These are phyloP conservation scores for Sterna hirundo DNA, from an alignment of 2,113 vertebrate species.

Conservation along the genomic window DNA sequence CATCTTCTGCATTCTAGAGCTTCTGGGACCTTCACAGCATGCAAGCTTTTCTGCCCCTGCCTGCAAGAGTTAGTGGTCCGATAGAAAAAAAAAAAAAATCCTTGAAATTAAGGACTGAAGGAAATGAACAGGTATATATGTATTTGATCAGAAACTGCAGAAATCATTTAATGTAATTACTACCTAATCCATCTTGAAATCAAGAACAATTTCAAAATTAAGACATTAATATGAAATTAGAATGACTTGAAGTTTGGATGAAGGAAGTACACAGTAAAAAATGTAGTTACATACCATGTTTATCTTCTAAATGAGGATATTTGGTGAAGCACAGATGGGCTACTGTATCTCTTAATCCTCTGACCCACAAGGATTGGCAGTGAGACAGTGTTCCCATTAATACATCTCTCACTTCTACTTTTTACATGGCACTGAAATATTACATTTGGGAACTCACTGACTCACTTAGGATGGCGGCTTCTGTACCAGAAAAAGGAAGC, in stretches of 20 bases:
- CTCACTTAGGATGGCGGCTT: background rate
- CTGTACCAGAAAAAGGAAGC: conserved; percentile 8
- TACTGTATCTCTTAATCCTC: conserved; percentile 9
- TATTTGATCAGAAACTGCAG: background rate
- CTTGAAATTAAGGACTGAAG: background rate
- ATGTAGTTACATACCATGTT: background rate
- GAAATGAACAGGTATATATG: background rate
- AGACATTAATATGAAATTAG: background rate
- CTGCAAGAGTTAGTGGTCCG: background rate
- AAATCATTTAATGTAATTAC: conserved; percentile 27
- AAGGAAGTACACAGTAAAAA: background rate
- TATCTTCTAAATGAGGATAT: conserved; percentile 8
- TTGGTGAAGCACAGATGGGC: conserved; percentile 28
- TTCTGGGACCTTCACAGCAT: background rate
- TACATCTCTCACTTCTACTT: background rate
- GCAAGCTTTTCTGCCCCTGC: background rate
- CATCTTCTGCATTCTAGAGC: background rate
- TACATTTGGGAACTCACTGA: background rate
- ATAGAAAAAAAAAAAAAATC: background rate
- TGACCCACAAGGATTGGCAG: conserved; percentile 23
- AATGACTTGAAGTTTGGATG: background rate
- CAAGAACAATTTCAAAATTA: conserved; percentile 27
- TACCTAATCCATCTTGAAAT: conserved; percentile 14
- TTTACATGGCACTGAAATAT: background rate
- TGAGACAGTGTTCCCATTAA: background rate